Evolutionary conservation across 2,888 invertebrate genomes (phyloP), one percentile per base, ranked within the genome.

Genomic region (Chalcis sispes): DNA sequence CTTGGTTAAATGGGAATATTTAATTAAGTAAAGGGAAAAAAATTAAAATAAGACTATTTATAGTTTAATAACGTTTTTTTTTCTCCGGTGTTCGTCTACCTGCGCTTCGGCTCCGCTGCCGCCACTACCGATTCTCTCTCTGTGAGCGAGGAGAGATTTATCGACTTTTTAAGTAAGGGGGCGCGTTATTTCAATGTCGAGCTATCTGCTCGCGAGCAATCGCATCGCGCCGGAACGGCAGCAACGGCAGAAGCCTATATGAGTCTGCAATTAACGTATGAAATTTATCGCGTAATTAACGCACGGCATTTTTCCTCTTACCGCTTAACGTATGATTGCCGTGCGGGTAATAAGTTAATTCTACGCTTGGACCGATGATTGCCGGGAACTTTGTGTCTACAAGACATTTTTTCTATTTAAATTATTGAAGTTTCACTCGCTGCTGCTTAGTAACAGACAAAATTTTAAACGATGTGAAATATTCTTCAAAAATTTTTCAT

Each of bases 131-230:
- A n/a, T n/a, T n/a, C 15, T n/a, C 1, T 23, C 20, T 67, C 42
- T 20, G 27, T 15, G 40, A 40, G 46, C 4, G 29, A 8, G 25
- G 20, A 23, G 36, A 67, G 67, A 74, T 74, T 74, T 67, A 74
- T 74, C 46, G 46, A 67, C 58, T 40, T 74, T 74, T 67, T 54
- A 23, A 66, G n/a, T 36, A 71, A 65, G 58, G 46, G 73, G 69
- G 58, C 65, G 71, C 62, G 70, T 72, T 69, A 75, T 80, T 77
- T 75, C 62, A 78, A 75, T 69, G 77, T 46, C 76, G 75, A 42
- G 73, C 46, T 58, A n/a, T 46, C 46, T 46, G 54, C 52, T n/a
- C n/a, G n/a, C n/a, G n/a, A n/a, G 76, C 56, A 56, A 54, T 62
- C 52, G 50, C 72, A 52, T 76, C 1, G 0, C 42, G 29, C 20